Base-by-base conservation (phyloP, 2,797 vertebrate genomes). In the Arnoldichthys spilopterus region DNA sequence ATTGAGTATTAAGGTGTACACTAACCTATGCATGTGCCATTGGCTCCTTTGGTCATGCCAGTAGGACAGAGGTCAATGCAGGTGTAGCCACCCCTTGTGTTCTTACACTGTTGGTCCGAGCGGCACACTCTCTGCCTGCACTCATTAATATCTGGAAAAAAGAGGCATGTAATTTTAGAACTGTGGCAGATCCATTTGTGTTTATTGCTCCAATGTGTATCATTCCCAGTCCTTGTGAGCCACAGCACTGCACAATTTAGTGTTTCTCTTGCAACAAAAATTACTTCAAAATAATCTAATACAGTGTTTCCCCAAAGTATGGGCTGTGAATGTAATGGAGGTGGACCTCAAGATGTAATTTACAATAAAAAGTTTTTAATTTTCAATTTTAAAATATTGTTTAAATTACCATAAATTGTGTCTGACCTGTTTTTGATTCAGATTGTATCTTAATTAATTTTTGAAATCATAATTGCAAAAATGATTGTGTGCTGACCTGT, bases 21-120 rank as follows among this genome's bases (percentile, higher is more conserved):
- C 79, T 72, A 18, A 99, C 98, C 98, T 58, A 95, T 58, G 79
- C 98, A 99, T 0, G 95, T 97, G 71, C 94, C 96, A 0, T 99
- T 99, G 69, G 90, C 94, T 49, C 92, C 92, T 91, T 96, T 98
- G 81, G 95, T 96, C 95, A 98, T 97, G 43, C 98, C 98, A 7
- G 40, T 92, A 7, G 96, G 96, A 87, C 98, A 99, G 74, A 99
- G 92, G 86, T 99, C 98, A 24, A 98, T 95, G 86, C 98, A 99
- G 77, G 93, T 96, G 85, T 97, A 99, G 81, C 98, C 95, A 3
- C 98, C 98, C 0, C 96, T 95, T 0, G 95, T 97, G 87, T 99
- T 99, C 89, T 95, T 97, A 85, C 98, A 99, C 82, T 96, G 95
- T 83, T 99, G 98, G 80, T 98, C 96, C 4, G 92, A 93, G 67